Evolutionary conservation across 2,888 invertebrate species (phyloP), one percentile per base, ranked within the genome.

Genomic region (Spisula solida): DNA sequence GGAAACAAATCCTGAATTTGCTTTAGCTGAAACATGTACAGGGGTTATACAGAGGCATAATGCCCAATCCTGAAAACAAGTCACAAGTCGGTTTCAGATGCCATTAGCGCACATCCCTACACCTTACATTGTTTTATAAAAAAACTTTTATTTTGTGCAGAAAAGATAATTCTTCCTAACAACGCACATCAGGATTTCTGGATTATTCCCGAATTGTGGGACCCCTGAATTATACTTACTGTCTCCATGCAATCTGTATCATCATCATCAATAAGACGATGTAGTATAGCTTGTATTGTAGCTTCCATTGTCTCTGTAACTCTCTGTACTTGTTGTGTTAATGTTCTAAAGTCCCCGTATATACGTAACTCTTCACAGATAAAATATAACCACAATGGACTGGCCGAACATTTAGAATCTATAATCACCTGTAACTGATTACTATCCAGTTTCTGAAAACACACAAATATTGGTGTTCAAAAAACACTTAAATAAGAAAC

Each of bases 291-390:
- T 12, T 88, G 82, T 56, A 96, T 88, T 16, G 96, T 92, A 25
- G 91, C 94, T 31, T 94, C 94, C 81, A 95, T 89, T 10, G 93
- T 93, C 2, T 91, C 91, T 16, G 96, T 95, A 0, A 96, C 90
- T 6, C 90, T 84, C 47, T 92, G 83, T 10, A 96, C 94, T 85
- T 95, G 95, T 25, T 91, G 82, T 16, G 93, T 94, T 48, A 96
- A 88, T 1, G 93, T 94, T 8, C 93, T 86, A 89, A 95, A 96
- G 87, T 96, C 95, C 14, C 96, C 96, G 91, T 96, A 96, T 29
- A 96, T 91, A 8, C 96, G 88, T 55, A 96, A 92, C 90, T 96
- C 96, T 81, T 96, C 95, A 85, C 95, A 95, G 66, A 96, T 94
- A 20, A 95, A 88, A 82, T 91, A 92, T 87, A 96, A 90, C 96